Conservation (phyloP, 2,797 vertebrate species). For the Semaprochilodus insignis region DNA sequence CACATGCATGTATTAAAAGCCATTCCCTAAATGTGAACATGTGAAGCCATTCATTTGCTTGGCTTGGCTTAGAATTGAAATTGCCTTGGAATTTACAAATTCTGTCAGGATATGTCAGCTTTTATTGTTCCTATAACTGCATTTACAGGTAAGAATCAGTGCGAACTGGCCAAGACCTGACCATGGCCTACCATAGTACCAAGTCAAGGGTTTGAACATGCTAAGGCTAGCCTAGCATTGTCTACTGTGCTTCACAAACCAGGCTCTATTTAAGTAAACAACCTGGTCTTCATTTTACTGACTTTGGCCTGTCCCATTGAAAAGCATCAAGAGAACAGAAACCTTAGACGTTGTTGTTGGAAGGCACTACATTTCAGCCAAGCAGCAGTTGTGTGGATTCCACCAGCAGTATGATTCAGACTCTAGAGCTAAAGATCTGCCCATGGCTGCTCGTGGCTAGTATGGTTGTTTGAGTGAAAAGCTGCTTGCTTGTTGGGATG, state of each 20-base stretch:
- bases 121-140: too few relatives aligned
- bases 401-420: not conserved
- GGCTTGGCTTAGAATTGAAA: too few relatives aligned
- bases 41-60: not conserved
- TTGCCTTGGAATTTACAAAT: not conserved
- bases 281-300: not conserved
- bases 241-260: not conserved
- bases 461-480: too few relatives aligned
- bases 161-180: not conserved
- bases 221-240: not conserved
- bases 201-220: not conserved
- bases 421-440: not conserved
- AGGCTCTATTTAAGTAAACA: not conserved
- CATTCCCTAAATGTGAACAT: too few relatives aligned
- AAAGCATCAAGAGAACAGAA: too few relatives aligned
- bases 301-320: not conserved
- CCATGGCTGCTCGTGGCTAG: not conserved
- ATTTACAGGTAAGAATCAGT: too few relatives aligned
- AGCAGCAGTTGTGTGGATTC: not conserved
- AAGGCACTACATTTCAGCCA: not conserved
- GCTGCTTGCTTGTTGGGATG: too few relatives aligned
- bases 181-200: not conserved
- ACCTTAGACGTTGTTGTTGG: too few relatives aligned
- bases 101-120: not conserved
- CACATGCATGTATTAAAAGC: too few relatives aligned